Base-by-base conservation (phyloP, 2,113 vertebrate genomes). In the Pithys albifrons region DNA sequence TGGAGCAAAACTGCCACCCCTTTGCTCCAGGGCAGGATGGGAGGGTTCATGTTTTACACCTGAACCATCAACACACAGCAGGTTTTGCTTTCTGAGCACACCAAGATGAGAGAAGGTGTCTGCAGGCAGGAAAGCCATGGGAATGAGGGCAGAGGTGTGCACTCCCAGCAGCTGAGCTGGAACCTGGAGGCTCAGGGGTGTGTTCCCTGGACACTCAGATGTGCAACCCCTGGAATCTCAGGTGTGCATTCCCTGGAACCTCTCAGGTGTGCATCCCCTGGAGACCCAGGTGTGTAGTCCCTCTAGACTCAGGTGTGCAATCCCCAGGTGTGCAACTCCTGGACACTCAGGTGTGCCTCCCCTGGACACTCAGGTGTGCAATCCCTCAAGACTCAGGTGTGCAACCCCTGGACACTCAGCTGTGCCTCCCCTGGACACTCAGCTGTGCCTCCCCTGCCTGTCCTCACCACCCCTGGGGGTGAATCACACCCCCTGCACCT, bases 401-500 rank as follows among this genome's bases (percentile, higher is more conserved):
- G 41, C 41, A 41, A 12, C 39, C 39, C 39, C 39, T 37, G 37
- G 37, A 37, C 37, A 37, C 37, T 37, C 37, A 37, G 37, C 8
- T 37, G 37, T 37, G 37, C 37, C n/a, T 39, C 41, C 41, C 41
- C 41, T 43, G 41, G 14, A 43, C 14, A 43, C 41, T 43, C 41
- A 43, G 41, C 5, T 43, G 41, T 43, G 41, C 41, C 14, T 5
- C 41, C 41, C 39, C 57, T 13, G 20, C 39, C 46, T 67, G 17
- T 33, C 43, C 46, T 62, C 18, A 10, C 5, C 51, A 12, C 12
- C n/a, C 23, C 45, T 27, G 31, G 19, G 29, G 12, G 41, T 33
- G 33, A 54, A 59, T 31, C 41, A 15, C 1, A 78, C 43, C 3
- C 11, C 1, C 0, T 6, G 35, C 19, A 13, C 45, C 45, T 69